Conservation (phyloP, 2,113 vertebrate genomes). For the Athene noctua region DNA sequence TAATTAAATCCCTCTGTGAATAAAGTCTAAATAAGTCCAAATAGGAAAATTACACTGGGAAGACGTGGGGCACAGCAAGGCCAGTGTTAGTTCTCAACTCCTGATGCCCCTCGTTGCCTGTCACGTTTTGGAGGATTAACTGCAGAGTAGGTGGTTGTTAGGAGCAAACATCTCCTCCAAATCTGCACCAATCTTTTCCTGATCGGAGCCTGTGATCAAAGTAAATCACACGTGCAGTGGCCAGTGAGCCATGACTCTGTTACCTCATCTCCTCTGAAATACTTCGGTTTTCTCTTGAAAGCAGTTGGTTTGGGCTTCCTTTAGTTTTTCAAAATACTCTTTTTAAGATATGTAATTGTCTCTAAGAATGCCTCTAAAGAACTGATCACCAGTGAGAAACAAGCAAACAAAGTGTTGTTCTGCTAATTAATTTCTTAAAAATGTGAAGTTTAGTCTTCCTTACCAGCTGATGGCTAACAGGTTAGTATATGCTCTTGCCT, state of each 20-base stretch:
- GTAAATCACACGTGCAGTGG: neutral
- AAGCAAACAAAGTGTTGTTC: neutral
- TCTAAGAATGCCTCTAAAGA: neutral
- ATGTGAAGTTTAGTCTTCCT: neutral
- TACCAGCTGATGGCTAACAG: neutral
- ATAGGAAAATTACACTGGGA: neutral
- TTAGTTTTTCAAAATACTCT: neutral
- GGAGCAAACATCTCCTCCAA: neutral
- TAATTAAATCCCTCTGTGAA: neutral
- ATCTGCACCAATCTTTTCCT: fast-evolving
- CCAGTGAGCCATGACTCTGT: neutral
- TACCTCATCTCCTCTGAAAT: neutral
- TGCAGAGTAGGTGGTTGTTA: neutral
- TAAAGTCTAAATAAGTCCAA: neutral
- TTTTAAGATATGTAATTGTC: neutral
- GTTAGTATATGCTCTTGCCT: neutral
- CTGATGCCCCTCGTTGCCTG: neutral
- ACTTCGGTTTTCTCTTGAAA: neutral
- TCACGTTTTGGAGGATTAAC: neutral
- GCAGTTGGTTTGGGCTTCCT: neutral
- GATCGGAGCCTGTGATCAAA: neutral
- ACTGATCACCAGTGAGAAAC: neutral
- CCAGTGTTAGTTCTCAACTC: neutral
- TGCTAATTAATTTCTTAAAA: neutral
- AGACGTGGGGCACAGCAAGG: neutral